These are phyloP conservation scores for Stylophora pistillata DNA, from an alignment of 64 coral and sea anemone genomes.

Conservation along the genomic window DNA sequence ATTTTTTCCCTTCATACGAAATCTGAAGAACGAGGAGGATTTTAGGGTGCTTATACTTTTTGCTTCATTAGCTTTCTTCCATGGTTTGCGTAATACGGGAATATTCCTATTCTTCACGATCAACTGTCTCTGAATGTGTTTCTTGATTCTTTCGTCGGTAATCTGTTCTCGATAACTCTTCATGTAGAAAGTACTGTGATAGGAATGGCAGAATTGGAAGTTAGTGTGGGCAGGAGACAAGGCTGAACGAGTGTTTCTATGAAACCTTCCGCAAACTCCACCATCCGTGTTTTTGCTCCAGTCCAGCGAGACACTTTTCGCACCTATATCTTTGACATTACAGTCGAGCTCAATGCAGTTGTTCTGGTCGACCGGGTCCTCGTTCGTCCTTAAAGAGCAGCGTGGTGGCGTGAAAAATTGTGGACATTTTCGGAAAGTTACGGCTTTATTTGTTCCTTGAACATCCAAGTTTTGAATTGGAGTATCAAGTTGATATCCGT, in stretches of 20 bases:
- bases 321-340: background rate
- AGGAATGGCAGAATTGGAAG: constrained; percentile 28
- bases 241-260: background rate
- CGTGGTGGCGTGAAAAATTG: constrained; percentile 11
- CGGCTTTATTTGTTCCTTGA: background rate
- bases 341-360: background rate
- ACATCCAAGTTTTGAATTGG: background rate
- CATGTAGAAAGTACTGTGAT: constrained; percentile 2
- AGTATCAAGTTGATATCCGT: background rate
- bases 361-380: background rate
- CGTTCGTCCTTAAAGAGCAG: background rate
- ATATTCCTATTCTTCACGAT: background rate
- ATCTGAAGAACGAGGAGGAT: constrained; percentile 10
- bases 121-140: constrained; percentile 6
- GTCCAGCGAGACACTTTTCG: background rate
- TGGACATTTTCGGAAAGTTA: background rate
- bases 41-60: background rate
- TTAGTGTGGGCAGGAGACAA: background rate
- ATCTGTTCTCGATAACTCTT: constrained; percentile 48
- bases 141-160: constrained; percentile 13
- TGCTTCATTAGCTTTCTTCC: background rate
- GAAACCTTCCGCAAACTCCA: background rate
- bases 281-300: background rate
- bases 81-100: background rate
- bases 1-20: constrained; percentile 1